Percentiles rank a stretch among this genome's conserved stretches.
phyloP scores from a whole-genome alignment of 2,113 vertebrate genomes.

The Caranx ignobilis region DNA sequence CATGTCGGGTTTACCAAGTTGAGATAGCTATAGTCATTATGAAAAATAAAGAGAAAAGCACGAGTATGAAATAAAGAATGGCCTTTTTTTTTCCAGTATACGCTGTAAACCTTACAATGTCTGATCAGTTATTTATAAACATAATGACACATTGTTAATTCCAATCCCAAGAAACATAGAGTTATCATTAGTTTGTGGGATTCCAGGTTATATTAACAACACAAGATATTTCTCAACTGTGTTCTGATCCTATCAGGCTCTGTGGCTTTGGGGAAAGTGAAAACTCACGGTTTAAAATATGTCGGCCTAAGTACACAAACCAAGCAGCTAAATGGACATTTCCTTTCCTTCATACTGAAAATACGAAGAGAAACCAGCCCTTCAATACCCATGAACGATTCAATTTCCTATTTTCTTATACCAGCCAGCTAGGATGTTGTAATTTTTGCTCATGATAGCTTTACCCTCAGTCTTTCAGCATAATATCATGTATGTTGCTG shows the following conservation, averaged over 20 bases:
- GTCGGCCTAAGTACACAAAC: background rate
- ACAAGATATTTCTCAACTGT: background rate
- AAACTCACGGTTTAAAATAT: background rate
- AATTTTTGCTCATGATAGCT: background rate
- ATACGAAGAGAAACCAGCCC: background rate
- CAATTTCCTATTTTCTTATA: background rate
- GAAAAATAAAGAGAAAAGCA: too few relatives aligned
- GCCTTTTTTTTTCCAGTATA: too few relatives aligned
- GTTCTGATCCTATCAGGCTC: background rate
- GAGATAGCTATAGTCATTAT: background rate
- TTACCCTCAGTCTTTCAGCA: too few relatives aligned
- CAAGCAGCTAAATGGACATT: too few relatives aligned
- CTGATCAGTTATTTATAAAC: too few relatives aligned
- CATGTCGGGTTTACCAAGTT: too few relatives aligned
- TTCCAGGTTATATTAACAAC: background rate
- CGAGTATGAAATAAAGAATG: too few relatives aligned
- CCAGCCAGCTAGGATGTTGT: background rate
- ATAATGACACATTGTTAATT: too few relatives aligned
- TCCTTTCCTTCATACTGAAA: background rate
- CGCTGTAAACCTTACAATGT: too few relatives aligned
- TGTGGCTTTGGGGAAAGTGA: background rate
- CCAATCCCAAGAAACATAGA: background rate
- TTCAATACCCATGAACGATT: background rate
- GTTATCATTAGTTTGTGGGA: background rate
- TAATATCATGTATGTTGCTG: too few relatives aligned